These are phyloP conservation scores for Cisticola juncidis DNA, from an alignment of 2,113 vertebrate species.

Conservation along the genomic window DNA sequence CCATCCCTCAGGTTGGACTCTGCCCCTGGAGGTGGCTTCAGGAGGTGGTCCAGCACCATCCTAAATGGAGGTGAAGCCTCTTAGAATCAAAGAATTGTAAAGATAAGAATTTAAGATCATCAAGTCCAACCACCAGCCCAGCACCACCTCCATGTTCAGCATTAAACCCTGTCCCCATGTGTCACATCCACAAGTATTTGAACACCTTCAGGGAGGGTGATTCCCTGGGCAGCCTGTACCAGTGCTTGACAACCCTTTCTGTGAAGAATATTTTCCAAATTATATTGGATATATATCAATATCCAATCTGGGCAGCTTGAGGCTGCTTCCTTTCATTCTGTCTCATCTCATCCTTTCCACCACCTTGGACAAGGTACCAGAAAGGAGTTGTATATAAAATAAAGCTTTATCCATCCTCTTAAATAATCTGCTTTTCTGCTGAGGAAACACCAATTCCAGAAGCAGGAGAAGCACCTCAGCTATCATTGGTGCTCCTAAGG, in stretches of 20 bases:
- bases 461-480: not conserved
- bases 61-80: not conserved
- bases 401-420: not conserved
- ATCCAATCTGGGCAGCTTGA: not conserved
- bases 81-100: not conserved
- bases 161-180: no score
- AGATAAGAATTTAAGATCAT: not conserved
- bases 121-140: not conserved
- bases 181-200: not conserved
- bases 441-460: not conserved
- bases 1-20: rapidly evolving
- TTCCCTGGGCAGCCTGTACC: not conserved
- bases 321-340: not conserved
- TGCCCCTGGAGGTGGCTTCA: not conserved
- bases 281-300: not conserved
- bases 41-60: not conserved
- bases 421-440: not conserved
- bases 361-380: not conserved
- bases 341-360: not conserved
- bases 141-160: not conserved
- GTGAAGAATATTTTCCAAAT: not conserved
- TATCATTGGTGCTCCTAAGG: not conserved
- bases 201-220: not conserved
- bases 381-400: not conserved
- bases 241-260: not conserved